Percentiles rank a stretch among this genome's conserved stretches.
Evolutionary conservation across 2,888 invertebrate species (phyloP).

Genomic region (Criorhina ranunculi): DNA sequence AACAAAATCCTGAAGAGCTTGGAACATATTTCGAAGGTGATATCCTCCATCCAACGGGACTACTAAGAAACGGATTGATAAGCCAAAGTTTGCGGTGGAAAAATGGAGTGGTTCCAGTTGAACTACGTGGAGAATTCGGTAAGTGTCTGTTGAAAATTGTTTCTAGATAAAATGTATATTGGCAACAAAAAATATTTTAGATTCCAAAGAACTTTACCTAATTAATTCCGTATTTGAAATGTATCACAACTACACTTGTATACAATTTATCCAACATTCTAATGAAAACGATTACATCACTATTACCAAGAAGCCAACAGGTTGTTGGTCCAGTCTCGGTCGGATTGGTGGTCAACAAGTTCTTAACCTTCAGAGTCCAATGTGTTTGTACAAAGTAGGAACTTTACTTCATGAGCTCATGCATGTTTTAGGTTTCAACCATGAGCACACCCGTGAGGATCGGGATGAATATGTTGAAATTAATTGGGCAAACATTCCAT

Average conservation of each 20-base stretch:
- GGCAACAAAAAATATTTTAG: constrained; percentile 24
- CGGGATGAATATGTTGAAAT: constrained; percentile 87
- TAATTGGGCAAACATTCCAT: constrained; percentile 78
- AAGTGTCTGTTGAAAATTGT: constrained; percentile 79
- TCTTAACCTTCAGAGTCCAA: constrained; percentile 83
- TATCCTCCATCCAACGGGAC: constrained; percentile 86
- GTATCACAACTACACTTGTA: constrained; percentile 89
- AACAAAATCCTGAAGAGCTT: constrained; percentile 89
- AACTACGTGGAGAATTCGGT: constrained; percentile 87
- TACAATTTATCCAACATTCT: constrained; percentile 86
- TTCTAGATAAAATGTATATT: neutral
- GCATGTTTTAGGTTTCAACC: constrained; percentile 90
- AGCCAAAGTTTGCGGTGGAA: constrained; percentile 86
- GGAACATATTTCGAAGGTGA: constrained; percentile 89
- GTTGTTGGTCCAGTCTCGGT: constrained; percentile 92
- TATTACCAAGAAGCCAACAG: constrained; percentile 87
- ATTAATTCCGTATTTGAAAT: constrained; percentile 86
- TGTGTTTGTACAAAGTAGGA: constrained; percentile 87
- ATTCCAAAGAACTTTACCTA: constrained; percentile 24
- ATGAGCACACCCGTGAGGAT: constrained; percentile 91
- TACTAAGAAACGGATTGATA: constrained; percentile 86
- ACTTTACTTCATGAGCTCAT: constrained; percentile 90
- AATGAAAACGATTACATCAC: constrained; percentile 88
- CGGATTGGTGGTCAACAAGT: constrained; percentile 85
- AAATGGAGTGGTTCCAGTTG: constrained; percentile 88